These are phyloP conservation scores for Adineta ricciae DNA, from an alignment of 2,888 invertebrate genomes.

Conservation along the genomic window DNA sequence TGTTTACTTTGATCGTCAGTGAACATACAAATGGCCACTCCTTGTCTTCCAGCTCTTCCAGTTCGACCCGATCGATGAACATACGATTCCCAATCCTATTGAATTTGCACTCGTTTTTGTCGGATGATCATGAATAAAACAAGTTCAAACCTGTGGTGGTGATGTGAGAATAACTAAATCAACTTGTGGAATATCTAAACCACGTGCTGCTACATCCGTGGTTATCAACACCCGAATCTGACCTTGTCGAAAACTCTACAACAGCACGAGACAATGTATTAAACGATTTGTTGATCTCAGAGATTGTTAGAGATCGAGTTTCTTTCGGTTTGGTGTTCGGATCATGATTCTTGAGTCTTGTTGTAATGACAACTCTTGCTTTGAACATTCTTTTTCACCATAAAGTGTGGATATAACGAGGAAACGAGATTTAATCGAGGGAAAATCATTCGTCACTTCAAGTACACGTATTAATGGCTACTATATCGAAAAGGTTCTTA, in stretches of 20 bases:
- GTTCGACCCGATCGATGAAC: conserved; percentile 48
- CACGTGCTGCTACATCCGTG: conserved; percentile 48
- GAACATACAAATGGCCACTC: conserved; percentile 44
- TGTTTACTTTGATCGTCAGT: conserved; percentile 38
- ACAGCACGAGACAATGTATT: conserved; percentile 28
- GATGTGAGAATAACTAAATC: conserved; percentile 47
- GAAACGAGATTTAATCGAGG: conserved; percentile 63
- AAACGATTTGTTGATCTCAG: conserved; percentile 38
- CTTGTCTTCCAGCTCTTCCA: conserved; percentile 45
- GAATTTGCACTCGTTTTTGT: neutral
- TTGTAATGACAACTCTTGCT: conserved; percentile 77
- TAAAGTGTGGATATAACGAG: conserved; percentile 66
- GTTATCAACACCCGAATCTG: conserved; percentile 43
- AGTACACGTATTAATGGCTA: conserved; percentile 89
- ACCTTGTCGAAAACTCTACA: conserved; percentile 43
- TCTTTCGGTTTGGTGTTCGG: conserved; percentile 84
- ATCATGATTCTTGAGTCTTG: conserved; percentile 85
- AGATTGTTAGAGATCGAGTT: conserved; percentile 56
- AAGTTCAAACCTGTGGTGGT: conserved; percentile 41
- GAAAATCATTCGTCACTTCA: conserved; percentile 82
- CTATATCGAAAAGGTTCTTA: no score
- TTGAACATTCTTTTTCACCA: conserved; percentile 57
- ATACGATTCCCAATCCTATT: conserved; percentile 44
- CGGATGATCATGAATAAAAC: neutral
- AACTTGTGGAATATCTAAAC: conserved; percentile 47